Evolutionary conservation across 2,888 invertebrate species (phyloP).

Genomic region (Zhuqinia jingwanae): DNA sequence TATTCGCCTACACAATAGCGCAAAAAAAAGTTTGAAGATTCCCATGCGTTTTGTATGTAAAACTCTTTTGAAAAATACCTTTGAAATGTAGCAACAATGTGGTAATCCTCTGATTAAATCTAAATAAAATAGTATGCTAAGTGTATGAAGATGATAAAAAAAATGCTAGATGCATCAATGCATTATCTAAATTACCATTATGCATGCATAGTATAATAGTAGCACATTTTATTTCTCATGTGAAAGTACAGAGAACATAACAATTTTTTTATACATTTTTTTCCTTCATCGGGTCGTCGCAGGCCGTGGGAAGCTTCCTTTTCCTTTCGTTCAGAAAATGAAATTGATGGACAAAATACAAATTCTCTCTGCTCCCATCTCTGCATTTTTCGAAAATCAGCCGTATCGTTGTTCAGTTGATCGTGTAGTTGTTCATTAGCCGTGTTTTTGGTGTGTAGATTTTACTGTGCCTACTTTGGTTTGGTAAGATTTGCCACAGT

Average conservation of each 20-base stretch:
- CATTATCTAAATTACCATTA: background rate
- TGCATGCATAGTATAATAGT: background rate
- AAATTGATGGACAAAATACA: background rate
- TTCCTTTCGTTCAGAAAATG: constrained; percentile 39
- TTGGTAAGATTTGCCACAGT: no score
- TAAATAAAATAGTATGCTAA: background rate
- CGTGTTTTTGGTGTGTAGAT: background rate
- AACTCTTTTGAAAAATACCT: background rate
- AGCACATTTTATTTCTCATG: constrained; percentile 29
- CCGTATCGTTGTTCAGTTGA: background rate
- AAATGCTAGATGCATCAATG: no score
- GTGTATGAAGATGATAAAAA: no score
- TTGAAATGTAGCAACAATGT: background rate
- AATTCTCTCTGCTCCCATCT: background rate
- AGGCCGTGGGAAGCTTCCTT: constrained; percentile 58
- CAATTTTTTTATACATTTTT: background rate
- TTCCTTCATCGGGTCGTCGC: background rate
- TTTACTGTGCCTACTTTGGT: background rate
- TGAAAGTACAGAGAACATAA: background rate
- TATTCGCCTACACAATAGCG: no score
- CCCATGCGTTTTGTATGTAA: background rate
- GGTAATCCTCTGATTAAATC: constrained; percentile 11
- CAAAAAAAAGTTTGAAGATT: background rate
- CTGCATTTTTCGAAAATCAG: background rate
- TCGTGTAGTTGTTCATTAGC: background rate